Evolutionary conservation across 2,888 invertebrate genomes (phyloP).

Genomic region (Scaeva pyrastri): DNA sequence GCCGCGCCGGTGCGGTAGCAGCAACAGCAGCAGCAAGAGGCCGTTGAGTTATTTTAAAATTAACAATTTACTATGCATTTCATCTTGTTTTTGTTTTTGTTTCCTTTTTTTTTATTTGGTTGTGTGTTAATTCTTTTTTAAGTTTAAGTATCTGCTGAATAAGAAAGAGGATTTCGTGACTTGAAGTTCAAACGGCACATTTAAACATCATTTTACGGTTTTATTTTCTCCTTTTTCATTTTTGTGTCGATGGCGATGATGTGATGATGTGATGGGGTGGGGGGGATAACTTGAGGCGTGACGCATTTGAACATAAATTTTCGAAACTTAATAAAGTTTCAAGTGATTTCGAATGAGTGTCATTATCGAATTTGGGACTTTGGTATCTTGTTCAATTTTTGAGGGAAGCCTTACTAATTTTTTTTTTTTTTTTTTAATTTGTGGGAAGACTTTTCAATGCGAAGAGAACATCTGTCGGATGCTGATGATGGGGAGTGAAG

Average conservation of each 20-base stretch:
- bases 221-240: neutral
- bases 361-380: slow-evolving; percentile 34
- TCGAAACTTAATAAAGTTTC: slow-evolving; percentile 64
- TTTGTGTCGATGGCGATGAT: neutral
- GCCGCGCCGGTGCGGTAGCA: too few relatives aligned
- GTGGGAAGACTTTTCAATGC: too few relatives aligned
- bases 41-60: slow-evolving; percentile 71
- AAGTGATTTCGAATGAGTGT: slow-evolving; percentile 65
- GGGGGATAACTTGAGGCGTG: slow-evolving; percentile 3
- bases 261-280: too few relatives aligned
- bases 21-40: neutral
- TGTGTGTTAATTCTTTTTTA: slow-evolving; percentile 20
- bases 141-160: slow-evolving; percentile 23
- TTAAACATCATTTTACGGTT: slow-evolving; percentile 42
- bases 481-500: too few relatives aligned
- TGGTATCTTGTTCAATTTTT: neutral
- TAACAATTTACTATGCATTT: slow-evolving; percentile 68
- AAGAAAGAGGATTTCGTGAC: slow-evolving; percentile 63
- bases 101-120: slow-evolving; percentile 7
- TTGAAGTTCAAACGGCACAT: slow-evolving; percentile 66
- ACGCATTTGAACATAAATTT: slow-evolving; percentile 59
- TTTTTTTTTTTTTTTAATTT: too few relatives aligned
- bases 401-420: neutral
- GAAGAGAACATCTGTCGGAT: too few relatives aligned
- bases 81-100: slow-evolving; percentile 2